Evolutionary conservation across 2,888 invertebrate species (phyloP).

Genomic region (Hypomecis atomaria): DNA sequence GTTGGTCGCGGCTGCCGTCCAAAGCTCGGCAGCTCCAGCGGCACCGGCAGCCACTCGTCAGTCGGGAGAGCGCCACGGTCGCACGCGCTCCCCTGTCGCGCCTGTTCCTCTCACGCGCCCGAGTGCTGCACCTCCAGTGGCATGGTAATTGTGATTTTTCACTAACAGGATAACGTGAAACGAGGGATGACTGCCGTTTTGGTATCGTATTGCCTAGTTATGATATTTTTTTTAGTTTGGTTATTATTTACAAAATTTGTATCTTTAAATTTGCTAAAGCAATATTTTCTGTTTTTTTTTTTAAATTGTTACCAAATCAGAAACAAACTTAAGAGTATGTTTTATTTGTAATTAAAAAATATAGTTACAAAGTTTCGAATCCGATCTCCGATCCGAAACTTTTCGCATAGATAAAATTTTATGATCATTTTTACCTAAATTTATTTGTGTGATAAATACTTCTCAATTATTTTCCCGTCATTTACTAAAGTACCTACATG

Average conservation of each 20-base stretch:
- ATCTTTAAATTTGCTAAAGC: not conserved
- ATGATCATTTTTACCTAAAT: not conserved
- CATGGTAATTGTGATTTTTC: slow-evolving; percentile 76
- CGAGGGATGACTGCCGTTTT: slow-evolving; percentile 51
- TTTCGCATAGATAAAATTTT: not conserved
- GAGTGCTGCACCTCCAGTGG: slow-evolving; percentile 66
- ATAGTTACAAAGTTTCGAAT: no score
- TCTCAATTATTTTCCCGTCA: no score
- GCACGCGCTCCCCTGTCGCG: slow-evolving; percentile 60
- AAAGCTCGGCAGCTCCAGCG: slow-evolving; percentile 53
- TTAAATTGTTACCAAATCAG: no score
- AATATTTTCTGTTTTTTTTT: not conserved
- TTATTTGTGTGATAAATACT: no score
- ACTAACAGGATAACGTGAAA: slow-evolving; percentile 34
- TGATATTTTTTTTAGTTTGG: slow-evolving; percentile 30
- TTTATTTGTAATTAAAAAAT: no score
- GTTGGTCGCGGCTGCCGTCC: not conserved
- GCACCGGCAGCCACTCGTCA: slow-evolving; percentile 58
- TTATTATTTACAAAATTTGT: slow-evolving; percentile 17
- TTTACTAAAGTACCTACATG: no score
- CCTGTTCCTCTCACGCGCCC: slow-evolving; percentile 29
- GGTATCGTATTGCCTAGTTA: slow-evolving; percentile 74
- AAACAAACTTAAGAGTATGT: no score
- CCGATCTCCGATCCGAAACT: not conserved
- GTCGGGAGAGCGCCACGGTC: slow-evolving; percentile 72